A percentile compares a stretch with the other conserved stretches of the same genome.
phyloP scores from a whole-genome alignment of 2,888 invertebrate genomes.

The Alviniconcha strummeri region DNA sequence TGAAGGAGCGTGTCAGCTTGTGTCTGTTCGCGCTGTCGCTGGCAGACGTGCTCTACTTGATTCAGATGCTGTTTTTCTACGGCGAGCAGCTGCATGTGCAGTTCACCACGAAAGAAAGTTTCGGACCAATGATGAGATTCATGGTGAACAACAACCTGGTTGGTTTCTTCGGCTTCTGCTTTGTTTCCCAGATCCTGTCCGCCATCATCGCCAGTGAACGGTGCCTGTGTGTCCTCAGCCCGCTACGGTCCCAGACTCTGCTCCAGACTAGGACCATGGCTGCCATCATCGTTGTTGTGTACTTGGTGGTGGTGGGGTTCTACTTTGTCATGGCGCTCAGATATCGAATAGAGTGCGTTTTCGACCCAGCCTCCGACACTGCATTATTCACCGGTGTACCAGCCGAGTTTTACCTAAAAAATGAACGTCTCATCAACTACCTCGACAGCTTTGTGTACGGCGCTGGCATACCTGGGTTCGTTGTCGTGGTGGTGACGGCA shows the following conservation, averaged over 20 bases:
- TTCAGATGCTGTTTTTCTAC: not conserved
- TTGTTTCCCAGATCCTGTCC: not conserved
- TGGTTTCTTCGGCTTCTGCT: not conserved
- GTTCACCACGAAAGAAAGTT: not conserved
- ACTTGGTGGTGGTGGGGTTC: not conserved
- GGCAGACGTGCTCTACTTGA: not conserved
- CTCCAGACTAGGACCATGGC: constrained; percentile 5
- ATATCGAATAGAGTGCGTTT: not conserved
- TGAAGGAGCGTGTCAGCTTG: constrained; percentile 14
- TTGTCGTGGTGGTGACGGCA: not conserved
- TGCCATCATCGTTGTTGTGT: not conserved
- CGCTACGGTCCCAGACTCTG: constrained; percentile 15
- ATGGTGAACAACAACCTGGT: not conserved
- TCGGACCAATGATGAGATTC: not conserved
- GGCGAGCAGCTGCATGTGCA: not conserved
- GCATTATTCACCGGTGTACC: not conserved
- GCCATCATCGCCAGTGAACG: constrained; percentile 15
- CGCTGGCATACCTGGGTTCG: not conserved
- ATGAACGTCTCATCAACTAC: not conserved
- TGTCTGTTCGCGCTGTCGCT: constrained; percentile 14
- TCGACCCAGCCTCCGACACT: not conserved
- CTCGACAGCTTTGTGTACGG: constrained; percentile 15
- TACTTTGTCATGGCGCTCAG: not conserved
- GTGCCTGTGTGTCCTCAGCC: constrained; percentile 18
- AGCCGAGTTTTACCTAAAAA: not conserved